phyloP scores from a whole-genome alignment of 1,140 invertebrate genomes.

The Onthophagus taurus region DNA sequence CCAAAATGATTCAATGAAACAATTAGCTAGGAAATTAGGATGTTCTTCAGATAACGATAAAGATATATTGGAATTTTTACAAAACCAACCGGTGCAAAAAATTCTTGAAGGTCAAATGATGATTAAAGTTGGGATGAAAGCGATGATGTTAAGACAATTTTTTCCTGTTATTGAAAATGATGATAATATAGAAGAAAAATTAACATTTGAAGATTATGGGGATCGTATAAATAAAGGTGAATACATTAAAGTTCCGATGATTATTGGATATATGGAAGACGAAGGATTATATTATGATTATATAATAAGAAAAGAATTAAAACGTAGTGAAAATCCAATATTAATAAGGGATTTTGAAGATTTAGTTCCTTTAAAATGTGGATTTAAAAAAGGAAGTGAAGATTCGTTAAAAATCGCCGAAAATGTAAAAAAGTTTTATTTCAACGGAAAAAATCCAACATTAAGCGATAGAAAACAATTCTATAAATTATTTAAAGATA shows the following conservation, averaged over 20 bases:
- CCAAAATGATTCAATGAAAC: slow-evolving; percentile 28
- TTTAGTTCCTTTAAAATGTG: slow-evolving; percentile 39
- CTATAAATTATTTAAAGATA: slow-evolving; percentile 29
- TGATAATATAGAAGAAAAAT: slow-evolving; percentile 25
- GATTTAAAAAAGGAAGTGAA: slow-evolving; percentile 36
- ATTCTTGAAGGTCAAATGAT: slow-evolving; percentile 25
- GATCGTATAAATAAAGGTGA: slow-evolving; percentile 35
- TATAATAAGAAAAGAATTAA: slow-evolving; percentile 29
- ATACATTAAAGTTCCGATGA: slow-evolving; percentile 38
- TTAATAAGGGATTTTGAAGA: slow-evolving; percentile 39
- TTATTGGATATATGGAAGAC: slow-evolving; percentile 37
- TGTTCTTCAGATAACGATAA: slow-evolving; percentile 6
- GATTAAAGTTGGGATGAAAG: no score
- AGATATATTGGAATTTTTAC: slow-evolving; percentile 20
- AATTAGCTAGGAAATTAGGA: slow-evolving; percentile 26
- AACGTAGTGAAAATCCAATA: slow-evolving; percentile 24
- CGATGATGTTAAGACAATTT: slow-evolving; percentile 24
- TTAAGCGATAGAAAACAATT: slow-evolving; percentile 26
- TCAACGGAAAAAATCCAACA: slow-evolving; percentile 36
- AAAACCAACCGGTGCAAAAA: slow-evolving; percentile 30
- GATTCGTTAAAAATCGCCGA: slow-evolving; percentile 37
- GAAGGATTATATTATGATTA: slow-evolving; percentile 34
- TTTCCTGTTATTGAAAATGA: slow-evolving; percentile 41
- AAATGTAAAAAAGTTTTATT: slow-evolving; percentile 45
- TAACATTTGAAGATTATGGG: slow-evolving; percentile 33